Base-by-base conservation (phyloP, 2,888 invertebrate genomes). In the Parascotia fuliginaria region DNA sequence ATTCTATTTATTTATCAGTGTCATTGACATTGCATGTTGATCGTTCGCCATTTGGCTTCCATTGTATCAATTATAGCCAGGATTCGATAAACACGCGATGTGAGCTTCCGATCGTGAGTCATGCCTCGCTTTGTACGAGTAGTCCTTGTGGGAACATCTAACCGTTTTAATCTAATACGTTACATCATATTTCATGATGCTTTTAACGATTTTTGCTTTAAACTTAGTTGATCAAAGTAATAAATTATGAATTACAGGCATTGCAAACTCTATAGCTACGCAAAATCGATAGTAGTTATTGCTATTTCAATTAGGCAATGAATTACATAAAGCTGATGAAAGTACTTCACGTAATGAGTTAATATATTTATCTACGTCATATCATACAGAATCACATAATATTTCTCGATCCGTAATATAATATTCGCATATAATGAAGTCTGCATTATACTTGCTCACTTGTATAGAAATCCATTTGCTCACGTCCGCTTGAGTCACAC, bases 21-120 rank as follows among this genome's bases (percentile, higher is more conserved):
- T 12, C 32, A 40, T 41, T 59, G 40, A 52, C 38, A 65, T 49
- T 46, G 42, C 27, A 3, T 43, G 19, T 24, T 39, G 13, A 29
- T 38, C 11, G 9, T 11, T 38, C 29, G 39, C 31, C 48, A 42
- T 33, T 48, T 52, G 52, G 31, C 39, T 43, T 32, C 53, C 52
- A 53, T 34, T 57, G 38, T 56, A 58, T 55, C 52, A 61, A 50
- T 42, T 49, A 32, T 40, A 48, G 46, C 44, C 55, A 55, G 63
- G 49, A 63, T 48, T 45, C 49, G 55, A 61, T 55, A 51, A 46
- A 44, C 48, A 42, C 42, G 49, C 51, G 46, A 46, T 44, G 50
- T 27, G 37, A 41, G 55, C 52, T 70, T 69, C 68, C 68, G 65
- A 60, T 38, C 49, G 48, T 70, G 71, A 70, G 41, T 67, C 71